Evolutionary conservation across 2,888 invertebrate genomes (phyloP).

Genomic region (Lasius fuliginosus): DNA sequence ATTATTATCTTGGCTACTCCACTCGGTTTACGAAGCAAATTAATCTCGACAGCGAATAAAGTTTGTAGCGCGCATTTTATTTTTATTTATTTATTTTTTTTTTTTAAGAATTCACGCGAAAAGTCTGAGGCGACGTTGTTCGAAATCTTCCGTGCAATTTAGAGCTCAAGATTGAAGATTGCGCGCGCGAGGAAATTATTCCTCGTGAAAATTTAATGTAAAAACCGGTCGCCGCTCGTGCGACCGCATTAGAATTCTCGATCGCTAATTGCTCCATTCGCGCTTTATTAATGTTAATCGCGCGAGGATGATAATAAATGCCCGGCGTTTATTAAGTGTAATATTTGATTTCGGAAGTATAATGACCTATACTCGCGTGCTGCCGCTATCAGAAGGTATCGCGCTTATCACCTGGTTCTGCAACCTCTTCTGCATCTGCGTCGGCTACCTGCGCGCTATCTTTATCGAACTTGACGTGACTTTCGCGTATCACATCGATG

Average conservation of each 20-base stretch:
- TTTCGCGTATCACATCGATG: conserved; percentile 1
- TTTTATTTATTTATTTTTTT: background rate
- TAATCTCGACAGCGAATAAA: background rate
- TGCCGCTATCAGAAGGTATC: background rate
- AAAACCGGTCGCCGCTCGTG: background rate
- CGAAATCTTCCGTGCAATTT: background rate
- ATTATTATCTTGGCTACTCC: background rate
- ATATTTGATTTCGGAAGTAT: background rate
- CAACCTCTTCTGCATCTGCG: background rate
- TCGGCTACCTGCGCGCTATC: background rate
- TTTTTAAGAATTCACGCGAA: background rate
- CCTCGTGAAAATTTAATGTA: background rate
- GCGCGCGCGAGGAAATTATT: background rate
- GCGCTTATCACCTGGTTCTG: background rate
- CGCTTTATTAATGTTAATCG: background rate
- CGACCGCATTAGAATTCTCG: background rate
- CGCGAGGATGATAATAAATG: background rate
- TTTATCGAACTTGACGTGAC: conserved; percentile 13
- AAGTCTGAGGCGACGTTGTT: background rate
- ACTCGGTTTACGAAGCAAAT: background rate
- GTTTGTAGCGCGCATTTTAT: background rate
- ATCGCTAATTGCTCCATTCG: background rate
- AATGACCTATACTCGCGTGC: too few species aligned
- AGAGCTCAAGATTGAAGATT: background rate
- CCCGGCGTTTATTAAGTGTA: background rate